These are phyloP conservation scores for Centrocercus urophasianus DNA, from an alignment of 2,113 vertebrate species.

Conservation along the genomic window DNA sequence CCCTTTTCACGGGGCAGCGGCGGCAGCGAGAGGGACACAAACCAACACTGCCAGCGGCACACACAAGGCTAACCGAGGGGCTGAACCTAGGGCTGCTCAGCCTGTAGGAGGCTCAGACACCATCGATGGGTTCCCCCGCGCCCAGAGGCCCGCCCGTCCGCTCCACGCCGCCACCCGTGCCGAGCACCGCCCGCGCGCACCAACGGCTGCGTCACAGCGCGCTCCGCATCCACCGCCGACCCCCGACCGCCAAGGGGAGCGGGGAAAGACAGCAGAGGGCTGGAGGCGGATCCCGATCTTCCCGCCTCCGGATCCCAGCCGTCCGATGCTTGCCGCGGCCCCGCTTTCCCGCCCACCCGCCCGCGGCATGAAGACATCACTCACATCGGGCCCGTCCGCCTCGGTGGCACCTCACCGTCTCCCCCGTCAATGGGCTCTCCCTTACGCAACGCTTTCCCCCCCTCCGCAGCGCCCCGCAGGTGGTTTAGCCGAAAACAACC, in stretches of 20 bases:
- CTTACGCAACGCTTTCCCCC: background rate
- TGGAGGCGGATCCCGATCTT: too few relatives aligned
- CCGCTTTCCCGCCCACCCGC: background rate
- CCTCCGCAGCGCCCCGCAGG: background rate
- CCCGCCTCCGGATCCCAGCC: too few relatives aligned
- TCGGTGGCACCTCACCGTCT: background rate
- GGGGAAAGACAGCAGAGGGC: background rate
- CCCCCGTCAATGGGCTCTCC: background rate
- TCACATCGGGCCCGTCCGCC: background rate
- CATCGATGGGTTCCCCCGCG: too few relatives aligned
- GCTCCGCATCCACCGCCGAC: background rate
- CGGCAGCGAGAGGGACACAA: too few relatives aligned
- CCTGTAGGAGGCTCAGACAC: too few relatives aligned
- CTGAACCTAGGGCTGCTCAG: too few relatives aligned
- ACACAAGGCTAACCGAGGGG: too few relatives aligned
- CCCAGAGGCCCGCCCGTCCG: too few relatives aligned
- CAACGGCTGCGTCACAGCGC: background rate
- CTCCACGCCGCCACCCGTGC: background rate
- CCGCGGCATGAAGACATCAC: background rate
- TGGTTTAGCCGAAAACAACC: slow-evolving; percentile 41
- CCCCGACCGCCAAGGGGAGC: background rate
- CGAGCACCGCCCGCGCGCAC: background rate
- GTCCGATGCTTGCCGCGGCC: too few relatives aligned
- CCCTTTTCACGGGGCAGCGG: background rate
- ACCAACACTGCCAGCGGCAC: too few relatives aligned